Conservation (phyloP, 2,113 vertebrate species). For the Channa argus region DNA sequence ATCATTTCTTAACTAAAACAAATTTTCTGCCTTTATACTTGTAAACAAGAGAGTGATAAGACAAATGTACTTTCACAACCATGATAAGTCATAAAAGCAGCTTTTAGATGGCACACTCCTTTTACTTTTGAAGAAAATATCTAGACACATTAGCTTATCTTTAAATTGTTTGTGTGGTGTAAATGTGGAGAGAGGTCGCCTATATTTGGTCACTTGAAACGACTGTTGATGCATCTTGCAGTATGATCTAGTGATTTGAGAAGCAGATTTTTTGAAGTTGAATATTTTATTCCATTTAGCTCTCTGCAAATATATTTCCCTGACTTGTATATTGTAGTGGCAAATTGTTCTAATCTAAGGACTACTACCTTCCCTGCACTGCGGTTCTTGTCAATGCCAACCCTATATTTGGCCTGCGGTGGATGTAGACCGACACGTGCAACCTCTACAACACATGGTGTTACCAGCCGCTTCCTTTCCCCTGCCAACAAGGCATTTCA, state of each 20-base stretch:
- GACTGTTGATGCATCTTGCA: not conserved
- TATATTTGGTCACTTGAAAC: not conserved
- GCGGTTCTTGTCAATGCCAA: constrained; percentile 25
- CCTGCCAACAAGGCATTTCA: constrained; percentile 20
- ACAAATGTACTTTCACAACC: not conserved
- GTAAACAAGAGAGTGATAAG: too few species aligned
- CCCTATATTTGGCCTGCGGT: constrained; percentile 35
- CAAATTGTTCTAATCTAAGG: not conserved
- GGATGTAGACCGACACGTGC: constrained; percentile 37
- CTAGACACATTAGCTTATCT: not conserved
- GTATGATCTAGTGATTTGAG: not conserved
- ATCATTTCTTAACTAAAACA: not conserved
- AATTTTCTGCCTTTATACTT: not conserved
- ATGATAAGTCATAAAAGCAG: not conserved
- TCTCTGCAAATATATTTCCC: not conserved
- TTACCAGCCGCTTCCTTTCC: constrained; percentile 17
- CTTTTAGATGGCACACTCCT: not conserved
- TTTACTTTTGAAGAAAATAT: not conserved
- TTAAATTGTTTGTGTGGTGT: not conserved
- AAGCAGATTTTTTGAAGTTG: not conserved
- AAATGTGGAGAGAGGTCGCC: not conserved
- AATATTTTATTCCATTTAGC: not conserved
- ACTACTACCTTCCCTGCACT: constrained; percentile 7
- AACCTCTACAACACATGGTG: constrained; percentile 41
- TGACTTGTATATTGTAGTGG: not conserved